Conservation (phyloP, 2,888 invertebrate species). For the Lydus trimaculatus region DNA sequence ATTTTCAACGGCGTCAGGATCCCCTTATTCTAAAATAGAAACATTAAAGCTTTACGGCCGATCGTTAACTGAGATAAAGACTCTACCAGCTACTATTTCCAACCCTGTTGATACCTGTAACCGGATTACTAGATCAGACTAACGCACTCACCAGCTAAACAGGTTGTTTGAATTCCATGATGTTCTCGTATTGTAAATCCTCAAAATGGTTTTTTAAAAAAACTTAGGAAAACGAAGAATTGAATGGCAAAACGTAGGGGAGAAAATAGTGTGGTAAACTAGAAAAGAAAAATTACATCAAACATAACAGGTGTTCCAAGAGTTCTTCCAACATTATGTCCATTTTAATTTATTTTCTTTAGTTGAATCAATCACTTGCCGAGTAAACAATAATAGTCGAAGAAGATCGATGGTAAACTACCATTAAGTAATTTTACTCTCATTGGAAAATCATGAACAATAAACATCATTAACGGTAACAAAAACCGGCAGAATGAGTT, state of each 20-base stretch:
- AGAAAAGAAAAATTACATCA: not conserved
- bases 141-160: constrained; percentile 42
- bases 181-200: constrained; percentile 24
- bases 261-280: not conserved
- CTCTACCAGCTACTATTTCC: constrained; percentile 33
- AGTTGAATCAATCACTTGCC: constrained; percentile 31
- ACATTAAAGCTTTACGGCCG: constrained; percentile 42
- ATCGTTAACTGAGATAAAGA: constrained; percentile 45
- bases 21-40: constrained; percentile 40
- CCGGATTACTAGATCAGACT: constrained; percentile 35
- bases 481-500: not conserved
- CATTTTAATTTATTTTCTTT: too few species aligned
- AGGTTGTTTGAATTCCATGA: constrained; percentile 45
- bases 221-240: not conserved
- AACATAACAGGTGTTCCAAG: constrained; percentile 31
- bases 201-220: constrained; percentile 21
- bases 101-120: constrained; percentile 46
- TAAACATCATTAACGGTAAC: constrained; percentile 12
- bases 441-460: not conserved
- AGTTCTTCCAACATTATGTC: constrained; percentile 27
- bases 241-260: constrained; percentile 6
- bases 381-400: constrained; percentile 18
- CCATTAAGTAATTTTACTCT: constrained; percentile 8
- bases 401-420: constrained; percentile 16
- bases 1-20: not conserved